These are phyloP conservation scores for Hermaeophaga mercurialis DNA, from an alignment of 2,888 invertebrate species.

Conservation along the genomic window DNA sequence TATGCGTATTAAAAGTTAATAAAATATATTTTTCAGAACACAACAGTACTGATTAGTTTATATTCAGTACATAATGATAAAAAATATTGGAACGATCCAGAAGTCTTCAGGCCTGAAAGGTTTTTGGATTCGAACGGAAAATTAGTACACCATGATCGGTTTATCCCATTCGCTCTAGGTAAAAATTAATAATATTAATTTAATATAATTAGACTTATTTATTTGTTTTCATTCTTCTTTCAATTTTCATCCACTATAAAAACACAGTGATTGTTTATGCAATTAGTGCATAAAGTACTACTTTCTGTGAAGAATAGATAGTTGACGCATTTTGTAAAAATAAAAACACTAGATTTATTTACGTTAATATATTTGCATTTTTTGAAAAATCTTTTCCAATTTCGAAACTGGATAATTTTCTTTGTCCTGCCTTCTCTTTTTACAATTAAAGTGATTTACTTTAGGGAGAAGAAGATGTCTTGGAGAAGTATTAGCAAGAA, in stretches of 20 bases:
- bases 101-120: constrained; percentile 68
- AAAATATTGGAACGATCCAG: constrained; percentile 65
- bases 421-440: too few relatives aligned
- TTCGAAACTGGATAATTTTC: too few relatives aligned
- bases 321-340: too few relatives aligned
- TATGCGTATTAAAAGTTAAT: constrained; percentile 1
- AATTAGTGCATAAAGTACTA: too few relatives aligned
- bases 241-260: too few relatives aligned
- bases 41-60: constrained; percentile 50
- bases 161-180: constrained; percentile 57
- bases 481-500: constrained; percentile 67
- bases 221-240: too few relatives aligned
- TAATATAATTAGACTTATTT: neutral
- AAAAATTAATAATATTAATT: constrained; percentile 16
- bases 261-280: too few relatives aligned
- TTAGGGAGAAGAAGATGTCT: constrained; percentile 68
- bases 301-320: too few relatives aligned
- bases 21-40: constrained; percentile 42
- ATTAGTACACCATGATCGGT: constrained; percentile 46
- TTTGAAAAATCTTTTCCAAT: too few relatives aligned
- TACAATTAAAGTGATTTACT: too few relatives aligned
- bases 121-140: constrained; percentile 59
- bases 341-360: too few relatives aligned
- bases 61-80: constrained; percentile 64
- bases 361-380: too few relatives aligned